phyloP scores from a whole-genome alignment of 2,113 vertebrate genomes.

The Dicaeum eximium region DNA sequence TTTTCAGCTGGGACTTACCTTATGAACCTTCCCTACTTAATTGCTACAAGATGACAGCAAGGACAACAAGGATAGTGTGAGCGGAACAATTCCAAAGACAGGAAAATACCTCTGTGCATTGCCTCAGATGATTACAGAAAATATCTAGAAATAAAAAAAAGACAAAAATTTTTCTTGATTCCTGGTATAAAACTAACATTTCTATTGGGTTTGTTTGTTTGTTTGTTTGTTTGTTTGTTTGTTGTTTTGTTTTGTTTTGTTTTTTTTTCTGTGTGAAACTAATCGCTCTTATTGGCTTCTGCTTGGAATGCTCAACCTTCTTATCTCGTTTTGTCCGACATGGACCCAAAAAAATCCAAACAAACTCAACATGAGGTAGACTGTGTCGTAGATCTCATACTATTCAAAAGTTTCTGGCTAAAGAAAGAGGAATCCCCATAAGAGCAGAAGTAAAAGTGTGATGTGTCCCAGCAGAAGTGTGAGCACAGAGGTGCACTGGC shows the following conservation, averaged over 20 bases:
- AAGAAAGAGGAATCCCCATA: background rate
- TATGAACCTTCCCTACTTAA: background rate
- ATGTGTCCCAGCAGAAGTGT: background rate
- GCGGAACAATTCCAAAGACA: background rate
- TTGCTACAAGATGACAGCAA: background rate
- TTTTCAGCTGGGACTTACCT: background rate
- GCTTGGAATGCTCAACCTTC: background rate
- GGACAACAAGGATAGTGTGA: background rate
- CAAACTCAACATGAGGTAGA: accelerated
- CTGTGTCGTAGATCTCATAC: background rate
- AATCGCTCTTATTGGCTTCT: background rate
- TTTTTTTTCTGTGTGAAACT: background rate
- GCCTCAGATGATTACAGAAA: background rate
- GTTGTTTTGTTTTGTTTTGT: background rate
- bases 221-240: background rate
- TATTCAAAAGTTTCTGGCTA: background rate
- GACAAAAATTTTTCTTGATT: background rate
- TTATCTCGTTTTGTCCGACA: background rate
- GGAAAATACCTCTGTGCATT: background rate
- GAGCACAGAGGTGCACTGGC: background rate
- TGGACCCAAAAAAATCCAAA: background rate
- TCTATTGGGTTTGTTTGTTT: background rate
- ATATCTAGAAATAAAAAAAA: background rate
- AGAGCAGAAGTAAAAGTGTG: background rate
- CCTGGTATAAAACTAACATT: background rate